Base-by-base conservation (phyloP, 2,113 vertebrate species). In the Platysternon megacephalum region DNA sequence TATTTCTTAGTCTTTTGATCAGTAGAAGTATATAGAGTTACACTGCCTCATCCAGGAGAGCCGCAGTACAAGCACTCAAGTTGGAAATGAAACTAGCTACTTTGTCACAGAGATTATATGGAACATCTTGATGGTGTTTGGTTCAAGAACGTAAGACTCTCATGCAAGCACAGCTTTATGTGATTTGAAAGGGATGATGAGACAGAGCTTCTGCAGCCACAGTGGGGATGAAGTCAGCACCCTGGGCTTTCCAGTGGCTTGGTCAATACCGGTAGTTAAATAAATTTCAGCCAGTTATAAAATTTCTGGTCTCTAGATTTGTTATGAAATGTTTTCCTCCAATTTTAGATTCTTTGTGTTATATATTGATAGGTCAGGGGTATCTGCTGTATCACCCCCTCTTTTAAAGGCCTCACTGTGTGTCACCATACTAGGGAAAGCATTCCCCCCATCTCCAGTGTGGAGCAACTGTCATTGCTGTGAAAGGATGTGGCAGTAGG, bases 311-410 rank as follows among this genome's bases (percentile, higher is more conserved):
- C 95, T 96, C 78, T 26, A 0, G 0, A 65, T 44, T 16, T 53
- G 90, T 80, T 89, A 80, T 32, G 29, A 76, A 93, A 78, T 76
- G 58, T 28, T 12, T 97, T 91, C 91, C 0, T 0, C 86, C 1
- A 1, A 72, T 44, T 83, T 82, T 0, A 0, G 51, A 46, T 17
- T 10, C 86, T 16, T 2, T 21, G 32, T 24, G 72, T 82, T 94
- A 94, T 82, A 97, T 93, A 93, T 28, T 87, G 56, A 68, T 3
- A 91, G 79, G 46, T 90, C 5, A 1, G 48, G 86, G 58, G 55
- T 94, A 94, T 90, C 48, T 91, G 91, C 91, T 96, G 82, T 86
- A 90, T 91, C 94, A 93, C 79, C 58, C 94, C 96, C 3, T 1
- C 68, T 92, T 61, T 86, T 94, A 55, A 78, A 84, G 90, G 44